Conservation (phyloP, 1,140 invertebrate species). For the Campoletis sonorensis region DNA sequence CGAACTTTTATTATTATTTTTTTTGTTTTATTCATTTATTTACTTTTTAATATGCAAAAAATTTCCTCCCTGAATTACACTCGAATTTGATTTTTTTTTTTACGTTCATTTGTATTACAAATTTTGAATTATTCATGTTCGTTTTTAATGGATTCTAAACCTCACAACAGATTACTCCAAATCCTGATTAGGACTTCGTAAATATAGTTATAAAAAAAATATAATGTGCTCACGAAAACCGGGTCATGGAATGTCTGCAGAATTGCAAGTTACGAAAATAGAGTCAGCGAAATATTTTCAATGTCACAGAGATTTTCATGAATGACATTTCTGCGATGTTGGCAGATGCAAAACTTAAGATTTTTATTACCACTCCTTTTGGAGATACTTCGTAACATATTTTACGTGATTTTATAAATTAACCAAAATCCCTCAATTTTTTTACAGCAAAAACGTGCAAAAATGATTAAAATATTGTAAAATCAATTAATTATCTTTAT, state of each 20-base stretch:
- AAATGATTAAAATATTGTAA: too few species aligned
- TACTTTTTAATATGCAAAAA: too few species aligned
- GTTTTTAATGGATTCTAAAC: too few species aligned
- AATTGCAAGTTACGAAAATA: not conserved
- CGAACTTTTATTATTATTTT: too few species aligned
- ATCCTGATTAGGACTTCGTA: not conserved
- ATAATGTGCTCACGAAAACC: not conserved
- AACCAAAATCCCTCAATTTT: not conserved
- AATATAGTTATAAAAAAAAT: not conserved
- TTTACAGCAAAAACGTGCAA: too few species aligned
- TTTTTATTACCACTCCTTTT: not conserved
- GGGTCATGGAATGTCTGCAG: not conserved
- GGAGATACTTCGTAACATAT: not conserved
- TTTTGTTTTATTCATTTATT: too few species aligned
- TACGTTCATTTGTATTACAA: too few species aligned
- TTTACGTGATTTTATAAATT: not conserved
- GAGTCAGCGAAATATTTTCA: not conserved
- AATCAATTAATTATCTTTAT: too few species aligned
- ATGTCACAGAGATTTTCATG: not conserved
- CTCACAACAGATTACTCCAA: too few species aligned
- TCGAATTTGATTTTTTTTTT: too few species aligned
- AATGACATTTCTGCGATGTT: slow-evolving; percentile 1
- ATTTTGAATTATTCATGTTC: too few species aligned
- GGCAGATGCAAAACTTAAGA: not conserved
- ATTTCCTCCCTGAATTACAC: too few species aligned